Evolutionary conservation across 2,888 invertebrate genomes (phyloP), one percentile per base, ranked within the genome.

Genomic region (Macaria liturata): DNA sequence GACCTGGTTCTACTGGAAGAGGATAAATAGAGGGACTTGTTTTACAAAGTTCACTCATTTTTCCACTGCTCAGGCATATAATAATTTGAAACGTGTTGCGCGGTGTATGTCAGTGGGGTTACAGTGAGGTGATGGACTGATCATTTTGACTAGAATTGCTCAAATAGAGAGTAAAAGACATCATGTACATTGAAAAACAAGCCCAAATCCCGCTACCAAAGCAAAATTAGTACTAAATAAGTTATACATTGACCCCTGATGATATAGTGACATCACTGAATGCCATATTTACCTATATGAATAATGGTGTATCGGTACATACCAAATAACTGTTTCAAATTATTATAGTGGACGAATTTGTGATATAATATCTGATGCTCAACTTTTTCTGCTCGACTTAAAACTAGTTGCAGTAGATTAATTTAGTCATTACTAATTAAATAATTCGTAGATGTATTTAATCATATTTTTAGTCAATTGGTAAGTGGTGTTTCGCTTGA

Each of bases 1-100:
- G 98, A 97, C 93, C 94, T 98, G 90, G 97, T 97, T 84, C 93
- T 96, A 80, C 93, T 97, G 95, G 93, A 95, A 94, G 92, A 91
- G 78, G 91, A 91, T 86, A 89, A 90, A 86, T 91, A 91, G 90
- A 91, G 88, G 89, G 88, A 67, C 62, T 71, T 74, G 59, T 74
- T 73, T 20, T 61, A 71, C 60, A 71, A 71, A 64, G 74, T 83
- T 83, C 85, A 87, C 88, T 86, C 82, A 83, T 88, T 89, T 86
- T 81, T 59, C 79, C 83, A 83, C 77, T 58, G 57, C 37, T 57
- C 60, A 54, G 66, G 52, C 61, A 39, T 76, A 76, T 86, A 87
- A 80, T 84, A 84, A 86, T 85, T 89, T 88, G 85, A 87, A 86
- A 86, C 82, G 49, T 57, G 54, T 8, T 46, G 34, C 34, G 7